Conservation (phyloP, 2,888 invertebrate species). For the Platycheirus albimanus region DNA sequence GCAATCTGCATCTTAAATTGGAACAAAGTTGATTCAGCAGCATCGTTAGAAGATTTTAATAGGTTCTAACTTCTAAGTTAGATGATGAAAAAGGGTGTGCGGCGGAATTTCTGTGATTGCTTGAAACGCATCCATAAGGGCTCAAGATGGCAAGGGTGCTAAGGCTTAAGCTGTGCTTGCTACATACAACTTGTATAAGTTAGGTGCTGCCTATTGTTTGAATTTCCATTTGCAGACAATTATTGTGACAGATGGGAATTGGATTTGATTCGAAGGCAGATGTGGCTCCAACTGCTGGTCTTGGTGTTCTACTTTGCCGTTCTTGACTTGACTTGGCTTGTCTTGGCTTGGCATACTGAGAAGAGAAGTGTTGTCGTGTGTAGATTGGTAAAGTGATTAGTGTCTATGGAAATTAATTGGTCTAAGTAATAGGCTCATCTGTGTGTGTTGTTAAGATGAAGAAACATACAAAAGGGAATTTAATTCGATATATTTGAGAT, state of each 20-base stretch:
- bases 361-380: conserved; percentile 16
- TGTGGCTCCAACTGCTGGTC: conserved; percentile 43
- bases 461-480: conserved; percentile 37
- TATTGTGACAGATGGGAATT: conserved; percentile 73
- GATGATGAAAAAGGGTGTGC: conserved; percentile 4
- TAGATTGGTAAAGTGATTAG: conserved; percentile 62
- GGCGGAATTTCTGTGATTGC: conserved; percentile 33
- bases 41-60: conserved; percentile 65
- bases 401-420: conserved; percentile 70
- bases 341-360: not conserved
- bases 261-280: conserved; percentile 69
- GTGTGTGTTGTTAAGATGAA: conserved; percentile 26
- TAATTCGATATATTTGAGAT: not conserved
- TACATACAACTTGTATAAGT: conserved; percentile 1
- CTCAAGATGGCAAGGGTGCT: conserved; percentile 4
- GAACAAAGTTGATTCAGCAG: conserved; percentile 69
- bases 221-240: conserved; percentile 73
- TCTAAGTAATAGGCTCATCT: conserved; percentile 64
- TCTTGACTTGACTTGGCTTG: conserved; percentile 42
- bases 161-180: not conserved
- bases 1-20: conserved; percentile 72
- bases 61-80: conserved; percentile 56
- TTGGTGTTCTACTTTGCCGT: conserved; percentile 43
- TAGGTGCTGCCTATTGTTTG: conserved; percentile 56
- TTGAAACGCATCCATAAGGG: conserved; percentile 32